Conservation (phyloP, 2,113 vertebrate genomes). For the Microcebus murinus region DNA sequence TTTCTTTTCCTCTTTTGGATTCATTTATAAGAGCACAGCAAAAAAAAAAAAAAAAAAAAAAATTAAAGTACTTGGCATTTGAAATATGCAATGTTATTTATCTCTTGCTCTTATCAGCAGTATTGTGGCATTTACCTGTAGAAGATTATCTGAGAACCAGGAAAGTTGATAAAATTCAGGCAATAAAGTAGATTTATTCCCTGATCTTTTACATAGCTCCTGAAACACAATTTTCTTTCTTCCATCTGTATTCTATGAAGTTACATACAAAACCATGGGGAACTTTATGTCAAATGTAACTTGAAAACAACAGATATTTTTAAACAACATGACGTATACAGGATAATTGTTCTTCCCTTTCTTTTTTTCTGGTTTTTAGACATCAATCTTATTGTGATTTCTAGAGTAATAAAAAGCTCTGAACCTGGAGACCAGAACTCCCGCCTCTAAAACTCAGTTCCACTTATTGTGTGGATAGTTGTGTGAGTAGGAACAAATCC, state of each 20-base stretch:
- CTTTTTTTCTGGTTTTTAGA: not conserved
- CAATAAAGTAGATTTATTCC: not conserved
- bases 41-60: not conserved
- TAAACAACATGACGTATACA: not conserved
- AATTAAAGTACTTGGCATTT: not conserved
- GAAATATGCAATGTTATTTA: not conserved
- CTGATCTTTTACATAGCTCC: not conserved
- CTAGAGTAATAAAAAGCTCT: not conserved
- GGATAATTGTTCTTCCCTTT: not conserved
- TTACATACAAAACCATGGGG: not conserved
- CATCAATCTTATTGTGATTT: not conserved
- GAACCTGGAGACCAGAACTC: not conserved
- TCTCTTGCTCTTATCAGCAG: slow-evolving; percentile 41
- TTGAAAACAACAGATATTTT: not conserved
- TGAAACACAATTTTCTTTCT: not conserved
- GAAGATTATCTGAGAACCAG: slow-evolving; percentile 20
- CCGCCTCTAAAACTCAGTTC: not conserved
- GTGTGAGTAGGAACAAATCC: not conserved
- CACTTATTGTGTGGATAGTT: not conserved
- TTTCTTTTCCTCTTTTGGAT: not conserved
- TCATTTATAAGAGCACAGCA: slow-evolving; percentile 8
- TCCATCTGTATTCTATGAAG: not conserved
- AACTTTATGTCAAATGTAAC: not conserved
- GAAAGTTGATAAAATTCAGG: slow-evolving; percentile 38
- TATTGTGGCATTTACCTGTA: not conserved